Evolutionary conservation across 2,113 vertebrate genomes (phyloP).

Genomic region (Garra rufa): DNA sequence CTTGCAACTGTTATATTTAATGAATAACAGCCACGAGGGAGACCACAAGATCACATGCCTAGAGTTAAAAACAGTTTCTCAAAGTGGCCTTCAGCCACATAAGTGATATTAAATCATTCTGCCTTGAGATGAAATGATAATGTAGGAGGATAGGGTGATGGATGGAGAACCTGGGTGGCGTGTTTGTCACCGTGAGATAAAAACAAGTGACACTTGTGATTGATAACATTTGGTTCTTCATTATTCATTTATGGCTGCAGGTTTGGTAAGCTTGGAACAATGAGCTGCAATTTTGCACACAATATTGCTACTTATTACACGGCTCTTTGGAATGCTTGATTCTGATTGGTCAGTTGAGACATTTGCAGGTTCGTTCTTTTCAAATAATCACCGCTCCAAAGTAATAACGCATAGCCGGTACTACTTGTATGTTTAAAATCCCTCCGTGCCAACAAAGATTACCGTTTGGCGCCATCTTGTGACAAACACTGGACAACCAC

Average conservation of each 20-base stretch:
- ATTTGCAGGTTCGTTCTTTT: too few species aligned
- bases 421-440: too few species aligned
- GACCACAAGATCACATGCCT: slow-evolving; percentile 52
- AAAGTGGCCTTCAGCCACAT: slow-evolving; percentile 57
- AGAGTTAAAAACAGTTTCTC: slow-evolving; percentile 44
- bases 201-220: slow-evolving; percentile 56
- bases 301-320: too few species aligned
- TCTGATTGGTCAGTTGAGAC: too few species aligned
- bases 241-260: slow-evolving; percentile 21
- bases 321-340: too few species aligned
- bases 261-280: slow-evolving; percentile 8
- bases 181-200: slow-evolving; percentile 56
- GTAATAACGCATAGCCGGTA: too few species aligned
- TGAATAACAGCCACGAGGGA: slow-evolving; percentile 47
- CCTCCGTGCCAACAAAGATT: too few species aligned
- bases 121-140: slow-evolving; percentile 54
- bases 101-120: slow-evolving; percentile 57
- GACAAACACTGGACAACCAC: too few species aligned
- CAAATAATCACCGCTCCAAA: too few species aligned
- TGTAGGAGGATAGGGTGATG: slow-evolving; percentile 44
- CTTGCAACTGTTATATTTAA: slow-evolving; percentile 33
- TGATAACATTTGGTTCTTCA: slow-evolving; percentile 58
- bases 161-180: slow-evolving; percentile 34
- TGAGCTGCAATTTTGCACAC: neutral
- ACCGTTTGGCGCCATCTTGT: too few species aligned